phyloP scores from a whole-genome alignment of 2,888 invertebrate species.

The Bombyx huttoni region DNA sequence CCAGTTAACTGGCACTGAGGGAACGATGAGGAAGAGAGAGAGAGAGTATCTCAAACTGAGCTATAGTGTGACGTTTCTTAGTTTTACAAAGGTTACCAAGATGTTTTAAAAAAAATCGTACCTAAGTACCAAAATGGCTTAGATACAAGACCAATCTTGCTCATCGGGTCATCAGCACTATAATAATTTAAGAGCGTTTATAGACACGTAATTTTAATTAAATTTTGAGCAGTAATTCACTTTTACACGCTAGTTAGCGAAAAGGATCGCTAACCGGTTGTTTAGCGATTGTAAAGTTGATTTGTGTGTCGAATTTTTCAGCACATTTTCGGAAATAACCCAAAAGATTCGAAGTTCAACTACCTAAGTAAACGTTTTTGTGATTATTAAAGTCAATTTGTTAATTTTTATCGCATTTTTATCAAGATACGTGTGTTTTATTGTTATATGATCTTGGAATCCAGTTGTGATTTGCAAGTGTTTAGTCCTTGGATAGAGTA shows the following conservation, averaged over 20 bases:
- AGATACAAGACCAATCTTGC: not conserved
- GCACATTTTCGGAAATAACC: not conserved
- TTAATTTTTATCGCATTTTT: not conserved
- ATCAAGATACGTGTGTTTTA: not conserved
- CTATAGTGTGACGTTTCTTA: no score
- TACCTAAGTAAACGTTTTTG: not conserved
- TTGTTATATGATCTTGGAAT: not conserved
- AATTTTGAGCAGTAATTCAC: constrained; percentile 9
- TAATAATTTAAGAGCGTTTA: constrained; percentile 4
- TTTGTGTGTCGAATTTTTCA: not conserved
- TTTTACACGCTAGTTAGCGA: constrained; percentile 12
- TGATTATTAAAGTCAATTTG: not conserved
- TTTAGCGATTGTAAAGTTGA: not conserved
- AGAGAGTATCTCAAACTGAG: no score
- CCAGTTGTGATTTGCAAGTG: not conserved
- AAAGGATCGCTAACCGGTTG: constrained; percentile 4
- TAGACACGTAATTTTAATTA: constrained; percentile 9
- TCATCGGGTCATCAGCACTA: constrained; percentile 4
- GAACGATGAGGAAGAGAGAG: no score
- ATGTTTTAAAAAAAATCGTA: not conserved
- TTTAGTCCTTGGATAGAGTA: not conserved
- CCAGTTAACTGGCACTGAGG: no score
- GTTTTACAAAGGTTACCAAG: no score
- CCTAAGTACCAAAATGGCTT: not conserved
- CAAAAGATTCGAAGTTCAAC: not conserved